Evolutionary conservation across 1,140 invertebrate species (phyloP).

Genomic region (Platyscapa corneri): DNA sequence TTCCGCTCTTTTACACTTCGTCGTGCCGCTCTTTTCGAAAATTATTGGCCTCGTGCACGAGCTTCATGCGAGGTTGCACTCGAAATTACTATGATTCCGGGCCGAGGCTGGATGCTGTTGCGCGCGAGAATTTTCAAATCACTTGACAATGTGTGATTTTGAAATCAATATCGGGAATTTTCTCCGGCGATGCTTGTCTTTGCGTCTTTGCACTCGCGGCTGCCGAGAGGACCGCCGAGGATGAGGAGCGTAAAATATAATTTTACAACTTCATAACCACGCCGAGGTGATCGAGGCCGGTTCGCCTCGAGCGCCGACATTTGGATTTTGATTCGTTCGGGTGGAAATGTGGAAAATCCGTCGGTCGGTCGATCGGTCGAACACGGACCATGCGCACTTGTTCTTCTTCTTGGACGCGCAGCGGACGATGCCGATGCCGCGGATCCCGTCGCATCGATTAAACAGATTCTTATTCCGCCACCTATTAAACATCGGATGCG

Average conservation of each 20-base stretch:
- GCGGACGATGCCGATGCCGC: too few relatives aligned
- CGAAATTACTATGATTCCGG: constrained; percentile 52
- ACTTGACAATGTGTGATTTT: not conserved
- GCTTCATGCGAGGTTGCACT: not conserved
- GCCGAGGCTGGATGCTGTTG: too few relatives aligned
- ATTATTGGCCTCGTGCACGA: not conserved
- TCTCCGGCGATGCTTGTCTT: too few relatives aligned
- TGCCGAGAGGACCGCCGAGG: not conserved
- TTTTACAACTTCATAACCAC: not conserved
- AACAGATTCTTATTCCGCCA: too few relatives aligned
- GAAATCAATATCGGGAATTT: not conserved
- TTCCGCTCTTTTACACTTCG: constrained; percentile 44
- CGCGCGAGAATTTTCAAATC: not conserved
- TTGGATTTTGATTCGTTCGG: not conserved
- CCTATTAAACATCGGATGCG: not conserved
- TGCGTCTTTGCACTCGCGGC: too few relatives aligned
- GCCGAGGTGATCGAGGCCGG: not conserved
- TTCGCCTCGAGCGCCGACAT: not conserved
- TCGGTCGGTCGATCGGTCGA: too few relatives aligned
- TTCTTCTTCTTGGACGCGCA: too few relatives aligned
- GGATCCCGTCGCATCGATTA: not conserved
- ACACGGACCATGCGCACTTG: too few relatives aligned
- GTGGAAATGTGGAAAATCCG: not conserved
- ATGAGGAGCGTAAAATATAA: not conserved
- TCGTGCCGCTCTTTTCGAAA: not conserved